phyloP scores from a whole-genome alignment of 2,113 vertebrate species.

The Toxotes chatareus region DNA sequence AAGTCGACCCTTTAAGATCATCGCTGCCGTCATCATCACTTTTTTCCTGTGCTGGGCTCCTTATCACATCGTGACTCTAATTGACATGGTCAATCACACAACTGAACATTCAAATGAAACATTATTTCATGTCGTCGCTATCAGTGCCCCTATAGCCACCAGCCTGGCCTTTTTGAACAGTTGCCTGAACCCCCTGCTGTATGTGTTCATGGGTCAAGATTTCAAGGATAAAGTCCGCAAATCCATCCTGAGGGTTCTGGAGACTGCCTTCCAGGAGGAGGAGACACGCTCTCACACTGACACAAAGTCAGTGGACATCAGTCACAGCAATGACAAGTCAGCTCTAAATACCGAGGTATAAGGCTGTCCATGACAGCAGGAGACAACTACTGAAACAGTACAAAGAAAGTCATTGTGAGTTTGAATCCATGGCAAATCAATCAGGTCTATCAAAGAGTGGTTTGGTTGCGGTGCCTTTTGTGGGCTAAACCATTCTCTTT shows the following conservation, averaged over 20 bases:
- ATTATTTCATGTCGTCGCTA: constrained; percentile 66
- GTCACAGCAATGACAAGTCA: constrained; percentile 83
- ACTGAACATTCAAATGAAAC: constrained; percentile 54
- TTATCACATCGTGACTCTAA: constrained; percentile 86
- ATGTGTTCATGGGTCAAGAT: constrained; percentile 88
- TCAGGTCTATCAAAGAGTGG: not conserved
- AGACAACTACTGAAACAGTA: constrained; percentile 40
- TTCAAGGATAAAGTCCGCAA: constrained; percentile 85
- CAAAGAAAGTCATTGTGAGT: not conserved
- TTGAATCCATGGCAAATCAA: constrained; percentile 10
- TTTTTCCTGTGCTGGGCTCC: constrained; percentile 94
- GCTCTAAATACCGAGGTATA: constrained; percentile 82
- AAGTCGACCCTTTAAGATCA: constrained; percentile 88
- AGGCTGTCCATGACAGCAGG: not conserved
- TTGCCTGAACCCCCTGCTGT: constrained; percentile 87
- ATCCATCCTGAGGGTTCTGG: constrained; percentile 83
- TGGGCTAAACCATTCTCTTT: too few species aligned
- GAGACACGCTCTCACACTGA: constrained; percentile 78
- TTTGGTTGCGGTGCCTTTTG: too few species aligned
- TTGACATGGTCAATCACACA: constrained; percentile 80
- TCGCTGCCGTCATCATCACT: constrained; percentile 86
- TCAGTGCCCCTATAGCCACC: constrained; percentile 81
- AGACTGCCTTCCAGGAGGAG: constrained; percentile 85
- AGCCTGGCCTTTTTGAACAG: constrained; percentile 87
- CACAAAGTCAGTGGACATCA: constrained; percentile 80